phyloP scores from a whole-genome alignment of 2,113 vertebrate species.

The Ibidorhyncha struthersii region DNA sequence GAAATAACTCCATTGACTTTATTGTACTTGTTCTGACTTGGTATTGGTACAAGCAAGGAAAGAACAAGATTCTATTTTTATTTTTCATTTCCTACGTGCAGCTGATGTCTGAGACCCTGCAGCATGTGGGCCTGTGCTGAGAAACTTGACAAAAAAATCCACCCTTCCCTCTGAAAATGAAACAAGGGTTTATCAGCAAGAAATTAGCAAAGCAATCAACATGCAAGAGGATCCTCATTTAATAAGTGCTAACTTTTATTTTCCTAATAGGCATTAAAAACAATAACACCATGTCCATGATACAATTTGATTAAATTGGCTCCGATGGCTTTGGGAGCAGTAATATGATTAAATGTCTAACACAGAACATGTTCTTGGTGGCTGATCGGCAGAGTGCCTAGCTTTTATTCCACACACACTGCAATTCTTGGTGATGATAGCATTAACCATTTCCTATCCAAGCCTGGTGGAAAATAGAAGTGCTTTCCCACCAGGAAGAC shows the following conservation, averaged over 20 bases:
- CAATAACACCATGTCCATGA: constrained; percentile 50
- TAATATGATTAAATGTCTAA: constrained; percentile 58
- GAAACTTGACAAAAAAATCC: constrained; percentile 16
- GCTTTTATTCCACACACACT: constrained; percentile 4
- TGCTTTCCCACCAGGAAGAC: background rate
- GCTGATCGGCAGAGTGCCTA: constrained; percentile 1
- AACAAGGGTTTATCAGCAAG: constrained; percentile 45
- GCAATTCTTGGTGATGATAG: constrained; percentile 1
- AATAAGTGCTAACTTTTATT: constrained; percentile 72
- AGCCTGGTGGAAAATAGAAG: background rate
- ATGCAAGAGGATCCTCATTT: constrained; percentile 52
- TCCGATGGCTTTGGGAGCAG: constrained; percentile 53
- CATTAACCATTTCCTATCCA: constrained; percentile 32
- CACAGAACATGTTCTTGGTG: constrained; percentile 46
- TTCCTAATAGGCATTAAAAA: constrained; percentile 69
- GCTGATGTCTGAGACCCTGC: constrained; percentile 9
- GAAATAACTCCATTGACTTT: constrained; percentile 66
- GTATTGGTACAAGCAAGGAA: constrained; percentile 47
- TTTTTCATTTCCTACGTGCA: constrained; percentile 61
- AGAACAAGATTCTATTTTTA: constrained; percentile 56
- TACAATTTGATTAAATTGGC: constrained; percentile 66
- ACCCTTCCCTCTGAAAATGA: background rate
- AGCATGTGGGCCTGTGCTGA: background rate
- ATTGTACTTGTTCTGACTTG: constrained; percentile 56
- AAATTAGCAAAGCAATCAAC: constrained; percentile 65